These are phyloP conservation scores for Azorinus chamasolen DNA, from an alignment of 2,888 invertebrate genomes.

Conservation along the genomic window DNA sequence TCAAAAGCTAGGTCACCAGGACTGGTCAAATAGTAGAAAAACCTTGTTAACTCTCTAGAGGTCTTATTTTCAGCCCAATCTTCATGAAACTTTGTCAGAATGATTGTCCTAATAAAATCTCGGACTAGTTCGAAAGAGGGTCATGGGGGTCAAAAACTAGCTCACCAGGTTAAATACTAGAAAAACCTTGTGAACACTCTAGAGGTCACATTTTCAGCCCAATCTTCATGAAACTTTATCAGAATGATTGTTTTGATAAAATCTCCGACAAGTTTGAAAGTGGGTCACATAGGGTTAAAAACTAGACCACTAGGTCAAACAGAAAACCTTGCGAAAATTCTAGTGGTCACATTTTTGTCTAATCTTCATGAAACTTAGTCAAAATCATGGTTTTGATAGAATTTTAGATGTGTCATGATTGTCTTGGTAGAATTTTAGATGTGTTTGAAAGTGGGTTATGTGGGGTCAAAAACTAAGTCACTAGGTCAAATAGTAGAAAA, in stretches of 20 bases:
- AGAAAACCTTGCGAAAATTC: neutral
- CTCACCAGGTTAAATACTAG: neutral
- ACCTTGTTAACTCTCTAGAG: neutral
- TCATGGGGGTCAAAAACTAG: constrained; percentile 2
- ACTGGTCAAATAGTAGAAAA: constrained; percentile 1
- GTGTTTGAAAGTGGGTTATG: neutral
- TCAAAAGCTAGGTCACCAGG: constrained; percentile 4
- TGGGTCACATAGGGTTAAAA: neutral
- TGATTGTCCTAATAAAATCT: neutral
- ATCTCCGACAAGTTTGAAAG: neutral
- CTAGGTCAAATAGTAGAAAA: neutral
- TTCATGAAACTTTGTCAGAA: neutral
- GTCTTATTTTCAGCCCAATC: neutral
- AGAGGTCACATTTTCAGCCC: neutral
- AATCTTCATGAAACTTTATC: neutral
- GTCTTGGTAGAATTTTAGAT: neutral
- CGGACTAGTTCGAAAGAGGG: neutral
- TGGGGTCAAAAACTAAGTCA: neutral
- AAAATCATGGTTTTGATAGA: neutral
- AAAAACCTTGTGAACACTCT: neutral
- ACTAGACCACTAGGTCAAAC: constrained; percentile 2
- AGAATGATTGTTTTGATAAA: neutral
- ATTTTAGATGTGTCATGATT: neutral
- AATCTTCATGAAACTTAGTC: neutral
- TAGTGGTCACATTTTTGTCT: neutral